These are phyloP conservation scores for Pygoscelis antarcticus DNA, from an alignment of 2,113 vertebrate species.

Conservation along the genomic window DNA sequence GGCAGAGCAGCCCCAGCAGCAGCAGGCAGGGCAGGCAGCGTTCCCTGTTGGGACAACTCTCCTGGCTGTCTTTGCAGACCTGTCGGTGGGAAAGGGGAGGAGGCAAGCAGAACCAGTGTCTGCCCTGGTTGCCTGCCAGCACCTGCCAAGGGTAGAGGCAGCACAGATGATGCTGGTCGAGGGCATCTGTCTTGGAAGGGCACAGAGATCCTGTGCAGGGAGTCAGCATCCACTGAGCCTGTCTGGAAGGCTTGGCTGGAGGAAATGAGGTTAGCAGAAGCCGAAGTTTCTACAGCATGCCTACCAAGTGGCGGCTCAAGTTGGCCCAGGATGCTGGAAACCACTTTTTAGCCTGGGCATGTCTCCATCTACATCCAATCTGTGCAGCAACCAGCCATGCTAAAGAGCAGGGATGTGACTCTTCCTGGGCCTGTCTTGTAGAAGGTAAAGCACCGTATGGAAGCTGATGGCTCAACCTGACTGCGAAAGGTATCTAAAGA, in stretches of 20 bases:
- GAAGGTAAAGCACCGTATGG: background rate
- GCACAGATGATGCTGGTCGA: background rate
- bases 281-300: constrained; percentile 17
- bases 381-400: background rate
- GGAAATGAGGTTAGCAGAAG: constrained; percentile 31
- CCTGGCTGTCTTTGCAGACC: background rate
- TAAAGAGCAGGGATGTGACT: constrained; percentile 7
- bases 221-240: background rate
- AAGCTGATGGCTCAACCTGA: background rate
- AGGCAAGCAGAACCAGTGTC: background rate
- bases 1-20: background rate
- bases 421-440: background rate
- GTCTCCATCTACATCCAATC: constrained; percentile 31
- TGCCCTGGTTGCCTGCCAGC: background rate
- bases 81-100: background rate
- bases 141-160: background rate
- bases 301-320: background rate
- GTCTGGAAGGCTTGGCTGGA: background rate
- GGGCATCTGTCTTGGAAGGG: constrained; percentile 22
- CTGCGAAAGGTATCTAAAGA: background rate
- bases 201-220: background rate
- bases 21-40: background rate
- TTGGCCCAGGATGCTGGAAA: constrained; percentile 40
- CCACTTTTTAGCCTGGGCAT: background rate
- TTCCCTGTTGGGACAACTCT: background rate